Base-by-base conservation (phyloP, 2,888 invertebrate genomes). In the Apocheima hispidaria region DNA sequence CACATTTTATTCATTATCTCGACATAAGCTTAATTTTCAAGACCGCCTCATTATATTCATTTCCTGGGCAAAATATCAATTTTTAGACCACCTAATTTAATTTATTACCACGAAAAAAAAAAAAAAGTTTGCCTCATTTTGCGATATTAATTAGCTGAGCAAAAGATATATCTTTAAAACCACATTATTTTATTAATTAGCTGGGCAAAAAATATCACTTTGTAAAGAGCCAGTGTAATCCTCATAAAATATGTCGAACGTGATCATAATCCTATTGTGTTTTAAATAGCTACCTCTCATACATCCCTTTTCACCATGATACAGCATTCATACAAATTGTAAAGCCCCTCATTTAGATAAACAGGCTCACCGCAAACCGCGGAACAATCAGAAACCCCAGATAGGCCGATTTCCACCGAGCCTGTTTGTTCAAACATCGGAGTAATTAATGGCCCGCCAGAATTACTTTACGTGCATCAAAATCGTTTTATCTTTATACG, bases 351-450 rank as follows among this genome's bases (percentile, higher is more conserved):
- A 35, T 43, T 54, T 54, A 54, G 50, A 55, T 51, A 60, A 60
- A 52, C 33, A 56, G 40, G 51, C 12, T 51, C 14, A 10, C 44
- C 55, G 44, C 51, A 46, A 43, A 38, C 55, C 54, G 43, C 54
- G 43, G 43, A 60, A 55, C 60, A 50, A 60, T 60, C 59, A 28
- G n/a, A 43, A 26, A n/a, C 44, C 38, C 43, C 50, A 20, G 30
- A 55, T 30, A 23, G 60, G 35, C 5, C 44, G 44, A 50, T 53
- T 49, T 49, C 33, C 36, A 21, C 26, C 16, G 16, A 23, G 12
- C 38, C 14, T 16, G 44, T 51, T 59, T 52, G 52, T 48, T 53
- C 4, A 28, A 46, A 48, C 35, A 40, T 6, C 23, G 23, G 12
- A 40, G 21, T 20, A 12, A 40, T 40, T 40, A 20, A 40, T 40